Evolutionary conservation across 2,113 vertebrate species (phyloP).

Genomic region (Oreotrochilus melanogaster): DNA sequence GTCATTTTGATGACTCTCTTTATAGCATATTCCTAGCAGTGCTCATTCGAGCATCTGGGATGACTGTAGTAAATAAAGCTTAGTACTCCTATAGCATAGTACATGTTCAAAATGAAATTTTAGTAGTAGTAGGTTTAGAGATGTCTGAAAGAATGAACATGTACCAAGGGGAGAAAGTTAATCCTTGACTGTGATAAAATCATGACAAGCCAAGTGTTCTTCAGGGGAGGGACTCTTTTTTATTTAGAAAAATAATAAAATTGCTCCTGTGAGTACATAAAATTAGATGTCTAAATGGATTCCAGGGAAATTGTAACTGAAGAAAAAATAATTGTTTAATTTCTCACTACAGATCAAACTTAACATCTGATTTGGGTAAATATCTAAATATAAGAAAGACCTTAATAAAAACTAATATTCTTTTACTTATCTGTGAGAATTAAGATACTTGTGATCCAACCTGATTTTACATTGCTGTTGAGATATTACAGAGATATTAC

Average conservation of each 20-base stretch:
- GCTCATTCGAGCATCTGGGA: slow-evolving; percentile 1
- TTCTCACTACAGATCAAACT: background rate
- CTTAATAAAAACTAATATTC: background rate
- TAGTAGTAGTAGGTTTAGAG: slow-evolving; percentile 5
- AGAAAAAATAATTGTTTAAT: background rate
- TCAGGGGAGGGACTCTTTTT: background rate
- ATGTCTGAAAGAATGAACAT: background rate
- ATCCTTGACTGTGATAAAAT: slow-evolving; percentile 13
- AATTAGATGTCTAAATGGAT: background rate
- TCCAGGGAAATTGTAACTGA: background rate
- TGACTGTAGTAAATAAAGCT: slow-evolving; percentile 59
- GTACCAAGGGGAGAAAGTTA: background rate
- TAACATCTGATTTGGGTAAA: background rate
- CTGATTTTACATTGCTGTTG: background rate
- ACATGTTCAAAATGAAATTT: slow-evolving; percentile 35
- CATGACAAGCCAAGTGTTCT: background rate
- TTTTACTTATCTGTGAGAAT: background rate
- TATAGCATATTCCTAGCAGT: slow-evolving; percentile 21
- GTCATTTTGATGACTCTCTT: slow-evolving; percentile 48
- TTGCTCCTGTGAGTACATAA: background rate
- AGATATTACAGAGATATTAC: background rate
- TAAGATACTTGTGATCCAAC: background rate
- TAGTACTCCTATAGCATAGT: background rate
- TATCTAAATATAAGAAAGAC: background rate
- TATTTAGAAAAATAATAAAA: background rate